phyloP scores from a whole-genome alignment of 2,888 invertebrate genomes.

The Azorinus chamasolen region DNA sequence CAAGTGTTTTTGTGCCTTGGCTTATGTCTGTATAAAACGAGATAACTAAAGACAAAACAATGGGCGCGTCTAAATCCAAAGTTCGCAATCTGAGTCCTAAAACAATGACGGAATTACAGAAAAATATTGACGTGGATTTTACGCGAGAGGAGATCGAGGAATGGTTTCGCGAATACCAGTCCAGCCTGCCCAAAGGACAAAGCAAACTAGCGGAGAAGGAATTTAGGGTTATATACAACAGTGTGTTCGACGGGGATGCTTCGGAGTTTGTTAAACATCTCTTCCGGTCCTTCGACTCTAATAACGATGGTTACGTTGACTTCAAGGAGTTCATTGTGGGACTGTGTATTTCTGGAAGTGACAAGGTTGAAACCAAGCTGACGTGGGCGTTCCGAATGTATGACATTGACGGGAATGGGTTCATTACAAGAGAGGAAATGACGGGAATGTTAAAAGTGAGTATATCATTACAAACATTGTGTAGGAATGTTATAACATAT shows the following conservation, averaged over 20 bases:
- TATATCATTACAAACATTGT: slow-evolving; percentile 63
- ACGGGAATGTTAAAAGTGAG: slow-evolving; percentile 61
- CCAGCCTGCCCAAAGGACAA: slow-evolving; percentile 30
- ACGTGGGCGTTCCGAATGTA: slow-evolving; percentile 73
- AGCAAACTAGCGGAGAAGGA: slow-evolving; percentile 45
- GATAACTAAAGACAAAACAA: no score
- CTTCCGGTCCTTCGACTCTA: slow-evolving; percentile 52
- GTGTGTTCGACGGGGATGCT: slow-evolving; percentile 55
- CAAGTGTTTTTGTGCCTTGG: no score
- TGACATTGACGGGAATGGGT: slow-evolving; percentile 68
- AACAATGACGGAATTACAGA: slow-evolving; percentile 59
- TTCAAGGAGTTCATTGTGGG: slow-evolving; percentile 63
- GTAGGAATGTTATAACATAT: slow-evolving; percentile 57
- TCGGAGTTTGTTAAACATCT: slow-evolving; percentile 41
- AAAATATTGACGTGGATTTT: slow-evolving; percentile 60
- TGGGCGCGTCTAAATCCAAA: slow-evolving; percentile 54
- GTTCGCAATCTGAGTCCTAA: slow-evolving; percentile 58
- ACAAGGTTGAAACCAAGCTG: slow-evolving; percentile 57
- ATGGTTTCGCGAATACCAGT: slow-evolving; percentile 60
- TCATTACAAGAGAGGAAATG: slow-evolving; percentile 67
- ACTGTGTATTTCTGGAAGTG: slow-evolving; percentile 55
- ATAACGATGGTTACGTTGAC: slow-evolving; percentile 56
- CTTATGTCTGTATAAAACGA: no score
- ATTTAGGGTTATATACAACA: slow-evolving; percentile 47
- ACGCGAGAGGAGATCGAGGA: slow-evolving; percentile 62